Base-by-base conservation (phyloP, 1,140 invertebrate species). In the Aphidius ervi region DNA sequence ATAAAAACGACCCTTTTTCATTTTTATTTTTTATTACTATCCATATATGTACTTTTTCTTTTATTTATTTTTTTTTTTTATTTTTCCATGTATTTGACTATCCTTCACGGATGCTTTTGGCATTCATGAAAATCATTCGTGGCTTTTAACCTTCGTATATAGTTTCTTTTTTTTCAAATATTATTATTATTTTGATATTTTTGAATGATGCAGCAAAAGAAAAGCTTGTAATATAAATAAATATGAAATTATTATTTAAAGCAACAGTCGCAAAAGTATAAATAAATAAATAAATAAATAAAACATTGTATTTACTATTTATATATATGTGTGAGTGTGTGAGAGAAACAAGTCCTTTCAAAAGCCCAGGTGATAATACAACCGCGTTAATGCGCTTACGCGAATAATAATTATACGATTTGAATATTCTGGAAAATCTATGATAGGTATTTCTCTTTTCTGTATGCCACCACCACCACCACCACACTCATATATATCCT, bases 1-100 rank as follows among this genome's bases (percentile, higher is more conserved):
- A 73, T 73, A 67, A 70, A 65, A 65, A 73, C 69, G 53, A 46
- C 45, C 63, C n/a, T 61, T 62, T 59, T 50, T 42, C 63, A 60
- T 62, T 53, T 46, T 63, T 39, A 48, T 59, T 16, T 16, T 16
- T 16, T 59, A 48, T 63, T 60, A 64, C 16, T 66, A 67, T 67
- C 23, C 23, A 31, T 69, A 68, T 68, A 63, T 53, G 54, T 65
- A 55, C 42, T 64, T 60, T 37, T 46, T 49, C 4, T 9, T 39
- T 39, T 42, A 57, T 1, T 7, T 46, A 5, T 46, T n/a, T 7
- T 23, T 23, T 6, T 5, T 16, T 55, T 2, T 16, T 47, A 20
- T 47, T 16, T 56, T 9, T 16, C 16, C 23, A 1, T 31, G 23
- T 31, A 31, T 31, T 31, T 31, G 23, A 31, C 23, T 31, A 31